phyloP scores from a whole-genome alignment of 2,113 vertebrate species.

The Hyperopisus bebe region DNA sequence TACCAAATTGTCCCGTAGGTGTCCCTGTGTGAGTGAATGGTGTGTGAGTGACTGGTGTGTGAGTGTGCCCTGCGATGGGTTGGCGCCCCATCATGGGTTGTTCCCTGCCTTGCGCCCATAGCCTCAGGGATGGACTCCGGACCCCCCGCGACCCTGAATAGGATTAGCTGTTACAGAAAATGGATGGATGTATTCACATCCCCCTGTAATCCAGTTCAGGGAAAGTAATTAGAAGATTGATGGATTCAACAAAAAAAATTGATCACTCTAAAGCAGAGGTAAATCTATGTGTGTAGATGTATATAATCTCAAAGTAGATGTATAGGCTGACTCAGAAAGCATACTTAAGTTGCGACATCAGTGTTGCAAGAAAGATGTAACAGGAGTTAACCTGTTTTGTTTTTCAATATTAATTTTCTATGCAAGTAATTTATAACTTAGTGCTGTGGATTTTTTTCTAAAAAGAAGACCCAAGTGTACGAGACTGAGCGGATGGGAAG shows the following conservation, averaged over 20 bases:
- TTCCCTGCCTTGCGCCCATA: not conserved
- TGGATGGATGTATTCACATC: not conserved
- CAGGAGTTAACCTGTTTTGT: not conserved
- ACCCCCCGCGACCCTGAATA: not conserved
- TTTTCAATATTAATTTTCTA: not conserved
- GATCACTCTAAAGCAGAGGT: not conserved
- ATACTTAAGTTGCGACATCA: not conserved
- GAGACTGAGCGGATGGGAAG: not conserved
- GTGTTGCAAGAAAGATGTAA: not conserved
- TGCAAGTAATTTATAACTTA: not conserved
- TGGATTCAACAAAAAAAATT: not conserved
- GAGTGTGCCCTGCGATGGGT: too few relatives aligned
- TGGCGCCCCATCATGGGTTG: too few relatives aligned
- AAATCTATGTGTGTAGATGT: not conserved
- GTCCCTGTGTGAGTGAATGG: not conserved
- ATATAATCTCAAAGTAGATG: not conserved
- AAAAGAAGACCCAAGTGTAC: not conserved
- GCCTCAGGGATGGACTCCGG: not conserved
- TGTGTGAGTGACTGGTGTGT: not conserved
- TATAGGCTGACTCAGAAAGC: not conserved
- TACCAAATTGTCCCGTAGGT: not conserved
- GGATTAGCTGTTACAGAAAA: not conserved
- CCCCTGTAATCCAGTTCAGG: too few relatives aligned
- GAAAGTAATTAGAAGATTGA: not conserved
- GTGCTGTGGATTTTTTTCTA: not conserved